phyloP scores from a whole-genome alignment of 2,113 vertebrate genomes.

The Pelecanoides urinatrix region DNA sequence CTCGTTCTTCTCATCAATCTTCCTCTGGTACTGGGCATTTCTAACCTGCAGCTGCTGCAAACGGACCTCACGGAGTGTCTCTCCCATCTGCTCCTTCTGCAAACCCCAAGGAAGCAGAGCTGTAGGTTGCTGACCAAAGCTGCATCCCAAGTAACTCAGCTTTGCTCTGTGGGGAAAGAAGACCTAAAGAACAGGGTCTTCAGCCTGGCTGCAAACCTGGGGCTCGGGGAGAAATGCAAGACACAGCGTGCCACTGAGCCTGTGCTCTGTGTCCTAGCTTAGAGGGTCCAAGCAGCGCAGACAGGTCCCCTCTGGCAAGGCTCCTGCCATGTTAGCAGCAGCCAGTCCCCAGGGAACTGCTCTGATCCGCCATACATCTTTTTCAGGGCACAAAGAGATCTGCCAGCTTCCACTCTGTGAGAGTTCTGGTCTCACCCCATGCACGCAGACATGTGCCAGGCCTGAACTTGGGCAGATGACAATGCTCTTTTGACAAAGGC shows the following conservation, averaged over 20 bases:
- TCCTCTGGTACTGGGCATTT: slow-evolving; percentile 71
- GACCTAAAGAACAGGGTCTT: not conserved
- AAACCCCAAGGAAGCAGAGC: not conserved
- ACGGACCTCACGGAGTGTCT: slow-evolving; percentile 61
- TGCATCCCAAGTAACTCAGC: not conserved
- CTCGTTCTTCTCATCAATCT: slow-evolving; percentile 69
- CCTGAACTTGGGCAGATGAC: not conserved
- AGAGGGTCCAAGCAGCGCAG: not conserved
- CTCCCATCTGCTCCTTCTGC: slow-evolving; percentile 76
- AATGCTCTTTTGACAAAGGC: not conserved
- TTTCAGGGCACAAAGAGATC: not conserved
- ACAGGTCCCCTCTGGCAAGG: not conserved
- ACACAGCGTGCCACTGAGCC: not conserved
- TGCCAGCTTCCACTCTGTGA: not conserved
- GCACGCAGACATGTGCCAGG: not conserved
- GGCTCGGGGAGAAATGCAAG: not conserved
- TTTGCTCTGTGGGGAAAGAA: not conserved
- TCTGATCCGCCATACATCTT: not conserved
- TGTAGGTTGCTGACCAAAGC: not conserved
- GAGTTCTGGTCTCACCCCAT: not conserved
- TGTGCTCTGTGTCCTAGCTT: not conserved
- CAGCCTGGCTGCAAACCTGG: not conserved
- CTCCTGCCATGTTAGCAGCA: not conserved
- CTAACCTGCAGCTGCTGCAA: slow-evolving; percentile 78
- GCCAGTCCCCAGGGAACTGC: not conserved